Percentiles rank a stretch among this genome's conserved stretches.
phyloP scores from a whole-genome alignment of 1,140 invertebrate genomes.

The Psix sp. region DNA sequence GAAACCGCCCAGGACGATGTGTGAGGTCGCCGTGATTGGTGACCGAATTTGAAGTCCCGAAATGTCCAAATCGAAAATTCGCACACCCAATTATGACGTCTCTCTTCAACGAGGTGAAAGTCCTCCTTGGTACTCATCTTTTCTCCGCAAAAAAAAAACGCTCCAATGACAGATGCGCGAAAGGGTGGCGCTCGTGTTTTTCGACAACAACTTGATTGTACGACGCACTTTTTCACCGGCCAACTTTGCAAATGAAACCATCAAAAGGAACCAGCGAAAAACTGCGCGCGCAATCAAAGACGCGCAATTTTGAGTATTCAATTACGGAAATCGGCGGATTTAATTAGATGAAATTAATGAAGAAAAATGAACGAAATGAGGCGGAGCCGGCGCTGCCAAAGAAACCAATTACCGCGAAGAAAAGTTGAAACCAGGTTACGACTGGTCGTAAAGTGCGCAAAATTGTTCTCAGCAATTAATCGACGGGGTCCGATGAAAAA shows the following conservation, averaged over 20 bases:
- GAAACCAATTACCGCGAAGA: slow-evolving; percentile 2
- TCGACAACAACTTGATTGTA: slow-evolving; percentile 1
- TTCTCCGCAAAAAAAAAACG: slow-evolving; percentile 19
- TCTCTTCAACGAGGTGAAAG: slow-evolving; percentile 48
- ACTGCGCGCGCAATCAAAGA: not conserved
- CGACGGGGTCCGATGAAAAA: no score
- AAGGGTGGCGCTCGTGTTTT: slow-evolving; percentile 5
- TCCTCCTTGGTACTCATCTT: slow-evolving; percentile 48
- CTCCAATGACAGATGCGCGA: slow-evolving; percentile 42
- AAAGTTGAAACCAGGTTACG: not conserved
- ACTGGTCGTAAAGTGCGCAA: not conserved
- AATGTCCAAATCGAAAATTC: no score
- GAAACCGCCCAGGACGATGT: slow-evolving; percentile 33
- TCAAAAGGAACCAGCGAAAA: slow-evolving; percentile 1
- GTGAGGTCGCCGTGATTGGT: slow-evolving; percentile 47
- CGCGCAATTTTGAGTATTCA: no score
- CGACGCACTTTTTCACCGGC: slow-evolving; percentile 1
- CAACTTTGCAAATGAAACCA: slow-evolving; percentile 4
- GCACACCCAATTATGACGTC: no score
- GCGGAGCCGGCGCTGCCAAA: not conserved
- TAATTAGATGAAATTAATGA: slow-evolving; percentile 14
- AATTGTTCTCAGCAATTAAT: slow-evolving; percentile 1
- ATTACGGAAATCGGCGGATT: not conserved
- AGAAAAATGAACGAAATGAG: not conserved
- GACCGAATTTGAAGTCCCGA: slow-evolving; percentile 19